Percentiles rank a stretch among this genome's conserved stretches.
phyloP scores from a whole-genome alignment of 2,113 vertebrate genomes.

The Manacus vitellinus region DNA sequence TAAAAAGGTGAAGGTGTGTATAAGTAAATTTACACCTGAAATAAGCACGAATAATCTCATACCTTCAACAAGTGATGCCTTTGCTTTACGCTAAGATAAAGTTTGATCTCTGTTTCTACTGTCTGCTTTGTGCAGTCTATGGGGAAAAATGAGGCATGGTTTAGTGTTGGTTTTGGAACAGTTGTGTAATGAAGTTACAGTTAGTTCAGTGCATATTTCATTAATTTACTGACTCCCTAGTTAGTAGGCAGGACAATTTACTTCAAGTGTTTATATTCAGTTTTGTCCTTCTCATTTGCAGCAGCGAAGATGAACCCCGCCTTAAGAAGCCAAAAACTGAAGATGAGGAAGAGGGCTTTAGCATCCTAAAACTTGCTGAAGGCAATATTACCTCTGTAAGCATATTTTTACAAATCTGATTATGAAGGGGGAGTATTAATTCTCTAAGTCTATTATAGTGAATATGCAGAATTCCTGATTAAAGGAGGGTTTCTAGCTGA shows the following conservation, averaged over 20 bases:
- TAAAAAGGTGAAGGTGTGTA: not conserved
- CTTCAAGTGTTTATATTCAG: not conserved
- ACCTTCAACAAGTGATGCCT: not conserved
- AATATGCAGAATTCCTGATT: not conserved
- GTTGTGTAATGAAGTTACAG: not conserved
- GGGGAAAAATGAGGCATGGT: not conserved
- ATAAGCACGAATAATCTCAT: not conserved
- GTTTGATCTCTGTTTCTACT: not conserved
- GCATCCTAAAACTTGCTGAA: constrained; percentile 80
- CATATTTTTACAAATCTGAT: constrained; percentile 5
- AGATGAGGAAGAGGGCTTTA: constrained; percentile 80
- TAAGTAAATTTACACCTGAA: not conserved
- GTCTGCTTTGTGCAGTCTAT: not conserved
- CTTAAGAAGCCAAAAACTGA: constrained; percentile 79
- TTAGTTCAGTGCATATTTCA: not conserved
- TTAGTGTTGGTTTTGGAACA: not conserved
- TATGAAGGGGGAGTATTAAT: not conserved
- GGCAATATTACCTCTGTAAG: constrained; percentile 87
- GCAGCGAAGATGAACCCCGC: constrained; percentile 73
- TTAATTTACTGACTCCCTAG: not conserved
- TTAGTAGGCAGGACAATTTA: not conserved
- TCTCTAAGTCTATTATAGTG: not conserved
- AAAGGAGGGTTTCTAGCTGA: not conserved
- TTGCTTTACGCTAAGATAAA: not conserved
- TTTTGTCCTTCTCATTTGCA: constrained; percentile 52